Evolutionary conservation across 2,113 vertebrate species (phyloP), one percentile per base, ranked within the genome.

Genomic region (Serilophus lunatus): DNA sequence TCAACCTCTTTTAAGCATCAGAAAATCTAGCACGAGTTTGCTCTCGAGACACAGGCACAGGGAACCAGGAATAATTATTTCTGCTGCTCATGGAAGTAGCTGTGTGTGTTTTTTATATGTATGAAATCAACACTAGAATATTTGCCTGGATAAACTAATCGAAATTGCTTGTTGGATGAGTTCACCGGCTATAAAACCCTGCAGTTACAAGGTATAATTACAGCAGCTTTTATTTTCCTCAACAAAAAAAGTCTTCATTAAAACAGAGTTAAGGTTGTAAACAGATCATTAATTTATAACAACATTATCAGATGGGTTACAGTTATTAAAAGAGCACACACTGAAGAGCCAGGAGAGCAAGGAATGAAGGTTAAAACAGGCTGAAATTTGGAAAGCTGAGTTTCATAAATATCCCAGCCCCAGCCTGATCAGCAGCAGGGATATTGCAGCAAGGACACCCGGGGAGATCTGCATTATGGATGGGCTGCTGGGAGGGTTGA

Each of bases 231-330:
- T 97, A 96, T 95, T 96, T 97, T 96, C 95, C 87, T 86, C 86
- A 50, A 88, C 91, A 76, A 91, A 87, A 92, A 89, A 96, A 96
- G 92, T 82, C 94, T 96, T 97, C 92, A 97, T 96, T 97, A 96
- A 94, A 95, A 86, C 57, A 88, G 96, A 96, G 96, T 93, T 97
- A 96, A 96, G 91, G 93, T 81, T 95, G 96, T 96, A 97, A 97
- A 94, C 95, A 97, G 95, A 94, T 95, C 96, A 97, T 97, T 97
- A 97, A 97, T 97, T 97, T 95, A 97, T 91, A 96, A 95, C 85
- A 96, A 94, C 84, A 82, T 95, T 97, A 97, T 97, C 96, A 95
- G 96, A 97, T 96, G 93, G 96, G 95, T 94, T 95, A 86, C 96
- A 94, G 92, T 96, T 97, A 97, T 97, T 96, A 96, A 96, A 94